These are phyloP conservation scores for Apogon hyalosoma DNA, from an alignment of 2,797 vertebrate genomes.

Conservation along the genomic window DNA sequence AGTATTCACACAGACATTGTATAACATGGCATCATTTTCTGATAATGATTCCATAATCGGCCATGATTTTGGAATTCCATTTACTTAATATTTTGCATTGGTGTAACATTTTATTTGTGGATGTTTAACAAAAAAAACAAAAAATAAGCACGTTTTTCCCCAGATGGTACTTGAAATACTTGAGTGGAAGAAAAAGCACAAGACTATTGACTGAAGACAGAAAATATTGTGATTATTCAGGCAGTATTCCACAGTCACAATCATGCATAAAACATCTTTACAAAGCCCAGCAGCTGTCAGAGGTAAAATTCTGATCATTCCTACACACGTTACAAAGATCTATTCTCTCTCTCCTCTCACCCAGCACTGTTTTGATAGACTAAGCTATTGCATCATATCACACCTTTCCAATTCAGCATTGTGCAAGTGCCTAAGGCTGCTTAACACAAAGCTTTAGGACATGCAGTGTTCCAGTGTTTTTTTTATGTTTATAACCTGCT, in stretches of 20 bases:
- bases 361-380: constrained; percentile 39
- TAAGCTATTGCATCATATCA: constrained; percentile 55
- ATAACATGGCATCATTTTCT: constrained; percentile 56
- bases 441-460: constrained; percentile 58
- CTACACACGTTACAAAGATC: constrained; percentile 19
- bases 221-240: constrained; percentile 43
- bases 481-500: constrained; percentile 58
- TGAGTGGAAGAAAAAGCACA: constrained; percentile 11
- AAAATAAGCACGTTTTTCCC: background rate
- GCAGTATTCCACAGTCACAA: constrained; percentile 32
- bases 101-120: constrained; percentile 8
- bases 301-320: constrained; percentile 32
- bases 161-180: constrained; percentile 15
- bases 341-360: constrained; percentile 31
- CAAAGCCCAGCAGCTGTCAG: constrained; percentile 30
- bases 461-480: constrained; percentile 46
- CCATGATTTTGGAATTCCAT: constrained; percentile 8
- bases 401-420: constrained; percentile 34
- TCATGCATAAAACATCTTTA: constrained; percentile 29
- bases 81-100: background rate
- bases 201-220: constrained; percentile 26
- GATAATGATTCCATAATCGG: constrained; percentile 12
- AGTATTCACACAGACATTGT: constrained; percentile 63
- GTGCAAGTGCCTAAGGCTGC: constrained; percentile 40
- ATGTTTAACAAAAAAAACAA: constrained; percentile 1